Conservation (phyloP, 2,797 vertebrate genomes). For the Pseudochaenichthys georgianus region DNA sequence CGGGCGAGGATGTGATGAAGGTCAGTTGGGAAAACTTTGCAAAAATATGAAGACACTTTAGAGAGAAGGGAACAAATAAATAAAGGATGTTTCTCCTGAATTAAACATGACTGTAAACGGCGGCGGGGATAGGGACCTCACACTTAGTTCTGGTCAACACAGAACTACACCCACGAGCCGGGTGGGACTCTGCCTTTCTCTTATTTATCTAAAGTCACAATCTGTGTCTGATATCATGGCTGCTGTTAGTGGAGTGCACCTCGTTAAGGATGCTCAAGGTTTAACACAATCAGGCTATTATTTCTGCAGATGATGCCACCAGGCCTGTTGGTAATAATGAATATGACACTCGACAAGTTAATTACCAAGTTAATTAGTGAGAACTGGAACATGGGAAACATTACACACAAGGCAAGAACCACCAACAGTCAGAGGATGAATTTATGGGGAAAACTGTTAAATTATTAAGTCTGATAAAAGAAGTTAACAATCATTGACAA, state of each 20-base stretch:
- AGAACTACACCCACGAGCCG: slow-evolving; percentile 26
- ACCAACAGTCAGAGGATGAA: not conserved
- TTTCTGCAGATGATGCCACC: not conserved
- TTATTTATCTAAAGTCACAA: not conserved
- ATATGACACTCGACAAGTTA: not conserved
- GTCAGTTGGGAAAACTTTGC: slow-evolving; percentile 57
- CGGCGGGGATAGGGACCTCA: slow-evolving; percentile 61
- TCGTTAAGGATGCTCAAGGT: not conserved
- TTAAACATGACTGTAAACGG: slow-evolving; percentile 84
- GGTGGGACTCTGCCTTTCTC: slow-evolving; percentile 6
- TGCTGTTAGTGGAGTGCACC: slow-evolving; percentile 7
- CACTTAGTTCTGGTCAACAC: slow-evolving; percentile 52
- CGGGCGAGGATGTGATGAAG: slow-evolving; percentile 29
- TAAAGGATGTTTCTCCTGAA: slow-evolving; percentile 78
- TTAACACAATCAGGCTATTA: not conserved
- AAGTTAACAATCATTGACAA: not conserved
- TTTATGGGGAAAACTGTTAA: not conserved
- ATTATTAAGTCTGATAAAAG: not conserved
- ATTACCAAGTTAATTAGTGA: not conserved
- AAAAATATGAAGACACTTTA: slow-evolving; percentile 63
- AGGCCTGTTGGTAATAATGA: not conserved
- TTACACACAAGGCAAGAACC: not conserved
- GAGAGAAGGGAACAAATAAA: slow-evolving; percentile 68
- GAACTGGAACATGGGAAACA: not conserved
- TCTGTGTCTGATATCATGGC: not conserved